Percentiles rank a stretch among this genome's conserved stretches.
Conservation (phyloP, 2,888 invertebrate species). For the Acleris laterana region DNA sequence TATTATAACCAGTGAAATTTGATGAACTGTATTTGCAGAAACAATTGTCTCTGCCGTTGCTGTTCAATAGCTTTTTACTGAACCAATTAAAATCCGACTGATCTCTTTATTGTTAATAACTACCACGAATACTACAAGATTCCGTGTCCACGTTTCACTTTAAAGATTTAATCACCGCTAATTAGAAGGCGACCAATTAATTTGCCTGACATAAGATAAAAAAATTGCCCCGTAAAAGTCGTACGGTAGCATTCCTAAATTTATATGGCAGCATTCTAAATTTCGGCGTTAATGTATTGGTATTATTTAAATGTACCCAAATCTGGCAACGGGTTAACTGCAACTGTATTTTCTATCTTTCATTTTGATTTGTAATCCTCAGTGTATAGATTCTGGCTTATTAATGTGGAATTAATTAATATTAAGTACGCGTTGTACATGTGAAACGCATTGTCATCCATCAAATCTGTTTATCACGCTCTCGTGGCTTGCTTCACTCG, state of each 20-base stretch:
- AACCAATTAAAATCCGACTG: constrained; percentile 9
- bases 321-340: constrained; percentile 41
- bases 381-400: constrained; percentile 55
- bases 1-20: not conserved
- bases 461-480: constrained; percentile 76
- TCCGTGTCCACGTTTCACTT: constrained; percentile 26
- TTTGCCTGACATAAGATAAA: constrained; percentile 46
- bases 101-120: constrained; percentile 6
- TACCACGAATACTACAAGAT: constrained; percentile 3
- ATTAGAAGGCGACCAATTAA: constrained; percentile 54
- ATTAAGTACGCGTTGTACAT: constrained; percentile 69
- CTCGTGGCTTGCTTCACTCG: constrained; percentile 50
- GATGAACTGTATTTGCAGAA: not conserved
- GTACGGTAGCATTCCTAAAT: constrained; percentile 40
- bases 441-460: constrained; percentile 72
- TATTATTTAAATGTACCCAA: constrained; percentile 44
- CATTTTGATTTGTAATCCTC: constrained; percentile 32
- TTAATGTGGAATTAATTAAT: constrained; percentile 77
- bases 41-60: not conserved
- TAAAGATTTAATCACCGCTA: constrained; percentile 43
- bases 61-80: constrained; percentile 15
- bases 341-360: constrained; percentile 42
- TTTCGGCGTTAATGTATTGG: constrained; percentile 22
- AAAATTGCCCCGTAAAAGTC: constrained; percentile 35
- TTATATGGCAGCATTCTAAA: constrained; percentile 40